Percentiles rank a stretch among this genome's conserved stretches.
phyloP scores from a whole-genome alignment of 2,888 invertebrate genomes.

The Euplagia quadripunctaria region DNA sequence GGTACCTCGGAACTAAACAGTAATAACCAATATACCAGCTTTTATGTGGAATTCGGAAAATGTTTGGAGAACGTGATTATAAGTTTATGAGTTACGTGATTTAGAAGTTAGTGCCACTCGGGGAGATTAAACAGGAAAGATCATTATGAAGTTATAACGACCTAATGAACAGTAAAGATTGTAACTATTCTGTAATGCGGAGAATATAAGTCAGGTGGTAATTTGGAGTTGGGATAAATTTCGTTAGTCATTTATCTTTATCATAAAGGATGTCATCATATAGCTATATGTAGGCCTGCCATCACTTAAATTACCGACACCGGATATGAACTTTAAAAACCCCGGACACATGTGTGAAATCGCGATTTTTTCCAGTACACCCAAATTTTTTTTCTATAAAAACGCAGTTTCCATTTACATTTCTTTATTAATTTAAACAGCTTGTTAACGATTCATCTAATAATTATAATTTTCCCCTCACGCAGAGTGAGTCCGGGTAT shows the following conservation, averaged over 20 bases:
- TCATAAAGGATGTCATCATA: too few relatives aligned
- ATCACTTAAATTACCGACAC: too few relatives aligned
- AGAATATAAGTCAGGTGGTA: constrained; percentile 13
- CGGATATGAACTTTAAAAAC: too few relatives aligned
- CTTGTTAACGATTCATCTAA: too few relatives aligned
- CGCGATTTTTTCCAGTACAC: too few relatives aligned
- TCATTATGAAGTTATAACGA: constrained; percentile 39
- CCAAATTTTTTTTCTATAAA: too few relatives aligned
- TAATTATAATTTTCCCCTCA: too few relatives aligned
- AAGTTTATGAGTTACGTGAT: constrained; percentile 63
- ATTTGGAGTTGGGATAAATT: constrained; percentile 12
- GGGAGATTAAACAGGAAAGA: constrained; percentile 47
- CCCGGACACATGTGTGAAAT: too few relatives aligned
- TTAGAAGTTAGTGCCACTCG: constrained; percentile 53
- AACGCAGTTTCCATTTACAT: too few relatives aligned
- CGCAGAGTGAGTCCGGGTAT: too few relatives aligned
- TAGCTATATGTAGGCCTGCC: not conserved
- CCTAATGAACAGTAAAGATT: constrained; percentile 32
- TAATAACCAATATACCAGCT: constrained; percentile 72
- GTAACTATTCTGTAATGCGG: constrained; percentile 23
- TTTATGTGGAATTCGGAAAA: constrained; percentile 81
- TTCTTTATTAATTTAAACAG: too few relatives aligned
- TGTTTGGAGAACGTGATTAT: constrained; percentile 76
- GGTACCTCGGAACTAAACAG: constrained; percentile 63
- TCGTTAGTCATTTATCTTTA: not conserved